phyloP scores from a whole-genome alignment of 1,140 invertebrate species.

The Zaprionus taronus region DNA sequence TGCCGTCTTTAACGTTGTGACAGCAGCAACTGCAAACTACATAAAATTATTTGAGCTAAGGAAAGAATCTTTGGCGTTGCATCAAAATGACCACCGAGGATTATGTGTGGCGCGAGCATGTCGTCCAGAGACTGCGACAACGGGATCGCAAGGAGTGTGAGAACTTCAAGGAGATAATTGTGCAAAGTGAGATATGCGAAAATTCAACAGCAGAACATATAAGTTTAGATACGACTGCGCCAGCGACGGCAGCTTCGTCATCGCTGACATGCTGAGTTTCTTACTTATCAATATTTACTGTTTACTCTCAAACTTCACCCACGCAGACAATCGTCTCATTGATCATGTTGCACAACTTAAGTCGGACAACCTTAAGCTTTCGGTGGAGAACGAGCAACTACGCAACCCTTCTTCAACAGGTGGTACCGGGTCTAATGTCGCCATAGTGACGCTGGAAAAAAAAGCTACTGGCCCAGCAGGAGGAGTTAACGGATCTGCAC shows the following conservation, averaged over 20 bases:
- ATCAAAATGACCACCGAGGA: conserved; percentile 66
- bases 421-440: conserved; percentile 72
- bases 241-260: conserved; percentile 5
- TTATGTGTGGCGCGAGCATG: conserved; percentile 86
- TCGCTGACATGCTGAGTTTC: neutral
- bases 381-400: conserved; percentile 93
- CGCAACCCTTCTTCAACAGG: conserved; percentile 84
- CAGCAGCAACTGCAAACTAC: conserved; percentile 27
- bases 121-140: conserved; percentile 86
- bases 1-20: conserved; percentile 30
- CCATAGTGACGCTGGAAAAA: conserved; percentile 90
- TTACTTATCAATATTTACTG: conserved; percentile 26
- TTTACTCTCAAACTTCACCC: conserved; percentile 20
- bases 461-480: conserved; percentile 93
- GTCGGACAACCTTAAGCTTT: conserved; percentile 93
- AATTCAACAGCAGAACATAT: neutral
- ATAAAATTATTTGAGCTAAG: conserved; percentile 19
- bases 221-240: neutral
- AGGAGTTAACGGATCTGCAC: conserved; percentile 96
- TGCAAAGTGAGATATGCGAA: conserved; percentile 85
- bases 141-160: conserved; percentile 86
- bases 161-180: conserved; percentile 88
- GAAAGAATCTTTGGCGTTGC: conserved; percentile 16
- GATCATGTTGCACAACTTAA: conserved; percentile 91
- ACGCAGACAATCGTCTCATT: conserved; percentile 93